Percentiles rank a stretch among this genome's conserved stretches.
phyloP scores from a whole-genome alignment of 2,113 vertebrate species.

The Sporophila hypoxantha region DNA sequence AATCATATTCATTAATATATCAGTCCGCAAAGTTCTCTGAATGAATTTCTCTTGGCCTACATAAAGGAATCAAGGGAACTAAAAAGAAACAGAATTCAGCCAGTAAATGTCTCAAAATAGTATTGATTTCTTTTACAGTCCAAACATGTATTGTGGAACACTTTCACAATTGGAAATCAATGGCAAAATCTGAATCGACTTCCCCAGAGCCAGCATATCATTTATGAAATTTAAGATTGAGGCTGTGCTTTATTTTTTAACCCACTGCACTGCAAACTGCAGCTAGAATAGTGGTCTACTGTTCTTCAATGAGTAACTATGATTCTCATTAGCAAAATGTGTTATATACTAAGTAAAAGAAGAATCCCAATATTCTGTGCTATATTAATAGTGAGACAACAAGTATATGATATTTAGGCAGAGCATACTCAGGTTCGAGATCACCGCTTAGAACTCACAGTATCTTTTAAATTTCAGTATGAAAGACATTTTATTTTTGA shows the following conservation, averaged over 20 bases:
- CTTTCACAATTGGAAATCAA: constrained; percentile 21
- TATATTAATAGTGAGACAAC: neutral
- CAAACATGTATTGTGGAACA: neutral
- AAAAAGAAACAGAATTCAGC: constrained; percentile 25
- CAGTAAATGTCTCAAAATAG: constrained; percentile 5
- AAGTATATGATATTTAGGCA: neutral
- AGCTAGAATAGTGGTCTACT: neutral
- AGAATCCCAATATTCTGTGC: neutral
- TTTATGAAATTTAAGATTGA: neutral
- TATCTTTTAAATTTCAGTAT: neutral
- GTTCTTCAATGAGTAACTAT: neutral
- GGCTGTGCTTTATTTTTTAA: constrained; percentile 9
- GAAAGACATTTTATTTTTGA: neutral
- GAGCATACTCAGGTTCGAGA: neutral
- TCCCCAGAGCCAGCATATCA: neutral
- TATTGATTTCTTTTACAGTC: constrained; percentile 23
- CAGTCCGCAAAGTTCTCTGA: neutral
- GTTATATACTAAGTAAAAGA: neutral
- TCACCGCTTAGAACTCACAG: neutral
- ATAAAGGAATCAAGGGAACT: neutral
- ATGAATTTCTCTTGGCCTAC: neutral
- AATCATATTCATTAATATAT: neutral
- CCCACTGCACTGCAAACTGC: neutral
- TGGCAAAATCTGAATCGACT: constrained; percentile 32
- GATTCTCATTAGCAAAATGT: neutral